A percentile compares a stretch with the other conserved stretches of the same genome.
phyloP scores from a whole-genome alignment of 2,888 invertebrate species.

The Caenorhabditis afra region DNA sequence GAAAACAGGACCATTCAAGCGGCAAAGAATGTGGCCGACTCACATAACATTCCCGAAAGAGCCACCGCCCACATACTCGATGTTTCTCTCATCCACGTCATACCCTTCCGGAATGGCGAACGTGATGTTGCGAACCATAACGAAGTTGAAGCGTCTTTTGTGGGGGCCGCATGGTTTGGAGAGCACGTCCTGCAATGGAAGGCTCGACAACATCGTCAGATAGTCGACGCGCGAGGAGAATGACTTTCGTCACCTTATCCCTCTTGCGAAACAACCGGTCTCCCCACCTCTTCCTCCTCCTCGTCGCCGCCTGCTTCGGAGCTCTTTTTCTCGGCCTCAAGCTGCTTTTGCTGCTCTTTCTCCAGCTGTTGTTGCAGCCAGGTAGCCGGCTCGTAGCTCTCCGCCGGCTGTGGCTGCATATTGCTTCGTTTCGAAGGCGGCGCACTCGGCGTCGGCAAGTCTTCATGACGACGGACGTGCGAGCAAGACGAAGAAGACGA shows the following conservation, averaged over 20 bases:
- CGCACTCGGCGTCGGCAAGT: slow-evolving; percentile 49
- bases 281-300: slow-evolving; percentile 44
- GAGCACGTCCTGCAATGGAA: slow-evolving; percentile 31
- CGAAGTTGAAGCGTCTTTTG: slow-evolving; percentile 48
- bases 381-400: slow-evolving; percentile 44
- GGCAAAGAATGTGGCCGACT: slow-evolving; percentile 28
- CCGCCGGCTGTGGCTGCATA: slow-evolving; percentile 36
- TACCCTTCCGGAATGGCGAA: slow-evolving; percentile 72
- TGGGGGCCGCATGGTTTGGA: slow-evolving; percentile 47
- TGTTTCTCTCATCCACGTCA: slow-evolving; percentile 35
- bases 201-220: neutral
- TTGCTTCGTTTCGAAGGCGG: slow-evolving; percentile 46
- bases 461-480: slow-evolving; percentile 50
- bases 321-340: slow-evolving; percentile 39
- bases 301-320: slow-evolving; percentile 7
- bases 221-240: neutral
- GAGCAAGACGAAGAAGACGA: slow-evolving; percentile 22
- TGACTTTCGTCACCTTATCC: slow-evolving; percentile 27
- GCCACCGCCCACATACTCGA: slow-evolving; percentile 75
- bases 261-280: slow-evolving; percentile 20
- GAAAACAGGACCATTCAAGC: slow-evolving; percentile 28
- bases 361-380: slow-evolving; percentile 46
- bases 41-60: slow-evolving; percentile 79
- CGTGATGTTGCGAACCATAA: slow-evolving; percentile 68
- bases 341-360: slow-evolving; percentile 40